phyloP scores from a whole-genome alignment of 2,797 vertebrate genomes.

The Gymnoscopelus braueri region DNA sequence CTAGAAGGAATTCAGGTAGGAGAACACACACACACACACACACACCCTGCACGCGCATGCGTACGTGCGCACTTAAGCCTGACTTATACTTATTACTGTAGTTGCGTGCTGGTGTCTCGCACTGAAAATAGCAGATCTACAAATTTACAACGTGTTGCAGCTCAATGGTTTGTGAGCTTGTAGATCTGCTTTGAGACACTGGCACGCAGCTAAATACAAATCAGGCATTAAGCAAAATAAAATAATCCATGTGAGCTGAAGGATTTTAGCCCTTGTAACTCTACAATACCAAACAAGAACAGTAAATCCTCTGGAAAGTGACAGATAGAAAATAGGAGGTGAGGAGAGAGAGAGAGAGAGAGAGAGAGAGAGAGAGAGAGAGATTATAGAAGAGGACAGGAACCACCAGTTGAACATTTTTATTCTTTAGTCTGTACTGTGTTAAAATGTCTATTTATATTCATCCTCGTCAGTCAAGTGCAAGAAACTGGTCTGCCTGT shows the following conservation, averaged over 20 bases:
- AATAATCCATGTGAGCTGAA: not conserved
- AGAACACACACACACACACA: slow-evolving; percentile 20
- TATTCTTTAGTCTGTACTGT: slow-evolving; percentile 11
- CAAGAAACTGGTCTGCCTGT: slow-evolving; percentile 31
- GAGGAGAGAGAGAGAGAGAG: slow-evolving; percentile 8
- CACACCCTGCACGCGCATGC: not conserved
- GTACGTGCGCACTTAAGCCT: not conserved
- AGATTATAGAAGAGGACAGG: slow-evolving; percentile 2
- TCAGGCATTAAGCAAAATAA: no score
- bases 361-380: not conserved
- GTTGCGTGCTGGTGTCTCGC: no score
- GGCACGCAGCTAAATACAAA: no score
- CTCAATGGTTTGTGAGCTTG: no score
- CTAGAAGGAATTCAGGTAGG: slow-evolving; percentile 64
- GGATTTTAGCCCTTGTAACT: slow-evolving; percentile 39
- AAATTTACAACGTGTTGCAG: no score
- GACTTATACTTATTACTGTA: not conserved
- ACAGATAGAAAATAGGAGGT: slow-evolving; percentile 6
- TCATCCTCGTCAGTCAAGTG: slow-evolving; percentile 24
- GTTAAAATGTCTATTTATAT: slow-evolving; percentile 32
- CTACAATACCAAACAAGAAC: slow-evolving; percentile 59
- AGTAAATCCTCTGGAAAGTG: not conserved
- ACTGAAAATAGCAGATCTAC: no score
- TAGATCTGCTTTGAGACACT: no score
- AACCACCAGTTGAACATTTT: slow-evolving; percentile 25